Conservation (phyloP, 2,113 vertebrate genomes). For the Epinephelus lanceolatus region DNA sequence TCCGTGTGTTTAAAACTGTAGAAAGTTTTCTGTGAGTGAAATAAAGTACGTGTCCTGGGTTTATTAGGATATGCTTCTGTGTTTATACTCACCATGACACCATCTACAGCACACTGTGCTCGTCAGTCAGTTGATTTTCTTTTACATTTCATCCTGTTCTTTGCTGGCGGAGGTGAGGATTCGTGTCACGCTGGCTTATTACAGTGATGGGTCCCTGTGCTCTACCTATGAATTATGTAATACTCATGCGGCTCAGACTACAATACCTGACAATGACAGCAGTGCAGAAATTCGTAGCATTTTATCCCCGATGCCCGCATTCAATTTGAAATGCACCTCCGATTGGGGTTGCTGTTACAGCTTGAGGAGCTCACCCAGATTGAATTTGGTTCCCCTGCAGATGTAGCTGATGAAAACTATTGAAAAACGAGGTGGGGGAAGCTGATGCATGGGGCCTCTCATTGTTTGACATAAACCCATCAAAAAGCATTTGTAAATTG, state of each 20-base stretch:
- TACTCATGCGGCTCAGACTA: constrained; percentile 55
- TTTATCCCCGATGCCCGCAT: constrained; percentile 39
- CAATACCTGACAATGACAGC: constrained; percentile 62
- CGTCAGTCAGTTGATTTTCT: constrained; percentile 31
- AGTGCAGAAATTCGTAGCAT: constrained; percentile 43
- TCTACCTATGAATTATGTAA: constrained; percentile 75
- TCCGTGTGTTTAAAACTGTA: neutral
- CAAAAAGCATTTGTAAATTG: constrained; percentile 1
- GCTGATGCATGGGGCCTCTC: neutral
- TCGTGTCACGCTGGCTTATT: constrained; percentile 67
- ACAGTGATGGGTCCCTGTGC: constrained; percentile 58
- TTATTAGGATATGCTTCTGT: constrained; percentile 3
- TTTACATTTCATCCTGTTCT: constrained; percentile 36
- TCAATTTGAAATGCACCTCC: constrained; percentile 44
- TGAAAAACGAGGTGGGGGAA: neutral
- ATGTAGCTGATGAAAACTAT: constrained; percentile 24
- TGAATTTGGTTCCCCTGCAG: constrained; percentile 30
- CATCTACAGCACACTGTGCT: constrained; percentile 2
- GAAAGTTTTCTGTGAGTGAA: neutral
- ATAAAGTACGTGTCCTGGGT: neutral
- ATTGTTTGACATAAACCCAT: constrained; percentile 33
- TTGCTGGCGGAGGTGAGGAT: constrained; percentile 47
- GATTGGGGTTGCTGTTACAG: neutral
- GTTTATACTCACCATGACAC: constrained; percentile 24
- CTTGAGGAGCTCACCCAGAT: constrained; percentile 31